phyloP scores from a whole-genome alignment of 2,888 invertebrate species.

The Amiota communis region DNA sequence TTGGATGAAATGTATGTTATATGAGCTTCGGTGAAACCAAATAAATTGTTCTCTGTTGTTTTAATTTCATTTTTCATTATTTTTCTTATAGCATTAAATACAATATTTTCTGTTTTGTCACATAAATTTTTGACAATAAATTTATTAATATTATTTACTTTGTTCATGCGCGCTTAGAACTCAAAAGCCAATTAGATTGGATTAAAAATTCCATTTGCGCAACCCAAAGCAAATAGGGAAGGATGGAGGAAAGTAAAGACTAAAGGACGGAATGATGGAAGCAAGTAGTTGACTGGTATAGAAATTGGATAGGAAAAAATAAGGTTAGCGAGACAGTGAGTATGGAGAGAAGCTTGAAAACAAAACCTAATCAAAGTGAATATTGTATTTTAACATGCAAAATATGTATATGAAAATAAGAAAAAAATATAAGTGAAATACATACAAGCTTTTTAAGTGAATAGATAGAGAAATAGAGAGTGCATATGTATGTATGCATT shows the following conservation, averaged over 20 bases:
- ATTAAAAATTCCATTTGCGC: constrained; percentile 67
- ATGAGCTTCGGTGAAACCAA: too few relatives aligned
- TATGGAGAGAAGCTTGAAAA: not conserved
- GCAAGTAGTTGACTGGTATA: not conserved
- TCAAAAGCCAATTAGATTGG: constrained; percentile 59
- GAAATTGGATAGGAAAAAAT: too few relatives aligned
- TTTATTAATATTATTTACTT: constrained; percentile 21
- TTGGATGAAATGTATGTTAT: not conserved
- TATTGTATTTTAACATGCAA: constrained; percentile 19
- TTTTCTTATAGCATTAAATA: too few relatives aligned
- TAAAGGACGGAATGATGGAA: not conserved
- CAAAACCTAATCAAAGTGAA: constrained; percentile 23
- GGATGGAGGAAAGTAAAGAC: not conserved
- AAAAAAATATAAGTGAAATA: not conserved
- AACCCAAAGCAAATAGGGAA: constrained; percentile 24
- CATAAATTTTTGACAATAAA: not conserved
- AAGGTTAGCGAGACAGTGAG: not conserved
- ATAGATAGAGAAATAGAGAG: too few relatives aligned
- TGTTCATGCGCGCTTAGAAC: constrained; percentile 23
- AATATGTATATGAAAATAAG: not conserved
- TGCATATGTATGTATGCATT: too few relatives aligned
- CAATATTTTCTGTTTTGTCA: too few relatives aligned
- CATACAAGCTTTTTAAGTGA: too few relatives aligned
- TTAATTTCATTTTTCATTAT: too few relatives aligned
- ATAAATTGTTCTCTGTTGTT: too few relatives aligned